These are phyloP conservation scores for Drosophila chauvacae DNA, from an alignment of 1,140 invertebrate genomes.

Conservation along the genomic window DNA sequence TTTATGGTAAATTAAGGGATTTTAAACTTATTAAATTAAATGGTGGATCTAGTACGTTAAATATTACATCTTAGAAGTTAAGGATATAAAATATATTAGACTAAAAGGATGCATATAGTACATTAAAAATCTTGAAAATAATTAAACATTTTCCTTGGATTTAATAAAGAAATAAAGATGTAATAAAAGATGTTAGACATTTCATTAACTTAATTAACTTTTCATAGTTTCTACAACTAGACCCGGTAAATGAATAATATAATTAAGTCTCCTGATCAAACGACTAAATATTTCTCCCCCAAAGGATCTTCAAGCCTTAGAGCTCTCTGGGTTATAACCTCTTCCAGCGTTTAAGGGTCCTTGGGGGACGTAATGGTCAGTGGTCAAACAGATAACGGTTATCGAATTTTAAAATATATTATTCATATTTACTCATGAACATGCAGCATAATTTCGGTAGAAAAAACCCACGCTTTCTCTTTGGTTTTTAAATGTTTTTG, in stretches of 20 bases:
- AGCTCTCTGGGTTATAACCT: neutral
- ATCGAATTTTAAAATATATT: conserved; percentile 40
- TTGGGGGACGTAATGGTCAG: neutral
- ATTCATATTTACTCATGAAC: conserved; percentile 42
- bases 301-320: no score
- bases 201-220: neutral
- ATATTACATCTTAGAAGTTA: no score
- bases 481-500: conserved; percentile 16
- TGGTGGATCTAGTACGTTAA: no score
- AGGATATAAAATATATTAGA: no score
- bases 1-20: neutral
- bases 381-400: conserved; percentile 36
- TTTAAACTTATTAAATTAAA: no score
- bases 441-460: conserved; percentile 27
- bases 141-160: no score
- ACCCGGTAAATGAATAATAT: neutral
- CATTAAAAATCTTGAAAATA: no score
- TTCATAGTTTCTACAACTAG: neutral
- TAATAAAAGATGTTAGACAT: no score
- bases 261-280: no score
- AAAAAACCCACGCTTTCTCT: conserved; percentile 1
- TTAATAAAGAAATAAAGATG: no score
- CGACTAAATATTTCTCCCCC: neutral
- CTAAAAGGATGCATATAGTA: no score
- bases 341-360: neutral